Evolutionary conservation across 2,888 invertebrate species (phyloP).

Genomic region (Tiliacea citrago): DNA sequence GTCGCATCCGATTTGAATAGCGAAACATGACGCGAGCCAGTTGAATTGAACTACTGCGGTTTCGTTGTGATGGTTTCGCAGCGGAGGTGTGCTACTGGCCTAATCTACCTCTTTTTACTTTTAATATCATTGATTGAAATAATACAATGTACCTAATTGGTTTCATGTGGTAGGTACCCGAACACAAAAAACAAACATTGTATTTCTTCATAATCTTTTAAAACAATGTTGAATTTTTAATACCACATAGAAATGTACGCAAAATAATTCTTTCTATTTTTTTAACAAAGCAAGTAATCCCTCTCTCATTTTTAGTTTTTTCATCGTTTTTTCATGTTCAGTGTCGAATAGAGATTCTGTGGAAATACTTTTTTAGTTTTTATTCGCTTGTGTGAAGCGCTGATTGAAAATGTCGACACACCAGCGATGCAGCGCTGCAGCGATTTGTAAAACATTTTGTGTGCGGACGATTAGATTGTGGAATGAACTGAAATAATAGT

Average conservation of each 20-base stretch:
- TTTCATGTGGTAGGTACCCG: neutral
- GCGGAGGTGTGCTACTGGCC: too few relatives aligned
- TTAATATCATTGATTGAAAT: neutral
- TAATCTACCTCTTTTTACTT: too few relatives aligned
- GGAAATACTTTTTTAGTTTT: constrained; percentile 38
- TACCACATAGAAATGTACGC: neutral
- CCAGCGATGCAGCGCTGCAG: constrained; percentile 5
- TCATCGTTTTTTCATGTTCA: constrained; percentile 7
- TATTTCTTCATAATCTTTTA: neutral
- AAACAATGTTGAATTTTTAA: neutral
- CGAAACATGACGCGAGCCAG: too few relatives aligned
- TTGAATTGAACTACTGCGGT: too few relatives aligned
- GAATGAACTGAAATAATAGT: constrained; percentile 11
- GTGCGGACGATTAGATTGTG: neutral
- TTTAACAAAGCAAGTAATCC: constrained; percentile 23
- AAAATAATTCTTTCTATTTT: constrained; percentile 3
- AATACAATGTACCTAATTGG: neutral
- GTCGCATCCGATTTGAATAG: too few relatives aligned
- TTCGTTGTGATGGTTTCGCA: too few relatives aligned
- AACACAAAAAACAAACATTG: neutral
- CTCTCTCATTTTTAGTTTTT: constrained; percentile 25
- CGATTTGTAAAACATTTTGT: constrained; percentile 33
- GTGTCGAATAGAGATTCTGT: constrained; percentile 23
- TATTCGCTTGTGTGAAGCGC: constrained; percentile 39
- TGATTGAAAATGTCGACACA: constrained; percentile 56